Evolutionary conservation across 2,888 invertebrate genomes (phyloP), one percentile per base, ranked within the genome.

Genomic region (Desoria tigrina): DNA sequence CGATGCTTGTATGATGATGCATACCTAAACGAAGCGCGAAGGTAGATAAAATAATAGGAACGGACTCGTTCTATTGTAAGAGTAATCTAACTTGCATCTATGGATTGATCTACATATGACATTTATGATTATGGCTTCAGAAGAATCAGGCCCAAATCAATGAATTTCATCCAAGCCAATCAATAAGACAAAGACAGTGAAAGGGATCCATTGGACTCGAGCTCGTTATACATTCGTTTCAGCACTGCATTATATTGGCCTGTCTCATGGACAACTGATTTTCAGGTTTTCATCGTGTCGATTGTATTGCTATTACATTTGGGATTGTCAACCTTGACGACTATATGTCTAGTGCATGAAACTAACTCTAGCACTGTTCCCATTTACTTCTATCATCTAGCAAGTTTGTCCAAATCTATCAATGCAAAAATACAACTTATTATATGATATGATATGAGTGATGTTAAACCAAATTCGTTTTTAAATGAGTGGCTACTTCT

Each of bases 321-420:
- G 23, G 39, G 57, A 57, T n/a, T 58, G 58, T 45, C 58, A 58
- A 58, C 58, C 58, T 58, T 58, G 58, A 24, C 28, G 56, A 57
- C 56, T 57, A 23, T n/a, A n/a, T 24, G 14, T 6, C 27, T 24
- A 21, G 7, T 45, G 45, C 45, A 51, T 51, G 51, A 26, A 51
- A 51, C 23, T 24, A 51, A 45, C 45, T 21, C 45, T 21, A 45
- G 9, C 45, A 9, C 16, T 32, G 32, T 32, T 32, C 32, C 32
- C 32, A 32, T 32, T 32, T 32, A 32, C 6, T 32, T 32, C 11
- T 4, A 32, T 4, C n/a, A n/a, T n/a, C n/a, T n/a, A 32, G 4
- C 11, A 32, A 11, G 11, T 11, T 32, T 32, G 32, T 4, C 4
- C 11, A 32, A 11, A 32, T 32, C 11, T 32, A 32, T 32, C 32